These are phyloP conservation scores for Druon quercuslanigerum DNA, from an alignment of 1,140 invertebrate species.

Conservation along the genomic window DNA sequence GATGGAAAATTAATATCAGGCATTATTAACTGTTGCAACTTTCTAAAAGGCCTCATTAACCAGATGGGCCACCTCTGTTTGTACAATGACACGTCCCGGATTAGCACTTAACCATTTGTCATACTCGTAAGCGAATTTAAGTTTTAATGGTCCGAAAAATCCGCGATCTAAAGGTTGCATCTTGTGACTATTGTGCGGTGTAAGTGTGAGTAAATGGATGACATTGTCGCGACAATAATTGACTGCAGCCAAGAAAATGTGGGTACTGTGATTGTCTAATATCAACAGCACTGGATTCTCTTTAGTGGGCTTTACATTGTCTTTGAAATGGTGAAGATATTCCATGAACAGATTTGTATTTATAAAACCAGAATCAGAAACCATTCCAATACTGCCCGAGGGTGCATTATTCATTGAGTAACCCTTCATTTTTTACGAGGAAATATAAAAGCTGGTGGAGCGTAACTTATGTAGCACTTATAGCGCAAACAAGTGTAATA, in stretches of 20 bases:
- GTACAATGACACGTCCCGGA: conserved; percentile 58
- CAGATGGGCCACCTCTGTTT: conserved; percentile 59
- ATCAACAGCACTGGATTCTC: no score
- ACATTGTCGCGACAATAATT: conserved; percentile 41
- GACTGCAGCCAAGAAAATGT: conserved; percentile 35
- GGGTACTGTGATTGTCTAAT: conserved; percentile 57
- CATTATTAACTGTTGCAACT: conserved; percentile 57
- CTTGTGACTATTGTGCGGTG: no score
- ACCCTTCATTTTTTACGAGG: conserved; percentile 58
- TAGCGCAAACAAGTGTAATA: no score
- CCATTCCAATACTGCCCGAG: conserved; percentile 48
- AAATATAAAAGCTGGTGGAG: conserved; percentile 65
- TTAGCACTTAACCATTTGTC: conserved; percentile 57
- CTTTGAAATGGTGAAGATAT: no score
- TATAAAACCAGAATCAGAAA: no score
- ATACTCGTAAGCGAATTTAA: conserved; percentile 20
- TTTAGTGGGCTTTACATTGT: no score
- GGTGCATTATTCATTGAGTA: conserved; percentile 55
- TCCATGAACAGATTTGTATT: no score
- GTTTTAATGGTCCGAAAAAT: conserved; percentile 49
- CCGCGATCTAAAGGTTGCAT: no score
- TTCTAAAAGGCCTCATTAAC: no score
- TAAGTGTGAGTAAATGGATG: conserved; percentile 41
- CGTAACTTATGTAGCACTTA: conserved; percentile 58
- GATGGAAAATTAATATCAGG: background rate